Evolutionary conservation across 37 sponge, comb jelly and placozoan species (phyloP), one percentile per base, ranked within the genome.

Genomic region (Ianthella basta): DNA sequence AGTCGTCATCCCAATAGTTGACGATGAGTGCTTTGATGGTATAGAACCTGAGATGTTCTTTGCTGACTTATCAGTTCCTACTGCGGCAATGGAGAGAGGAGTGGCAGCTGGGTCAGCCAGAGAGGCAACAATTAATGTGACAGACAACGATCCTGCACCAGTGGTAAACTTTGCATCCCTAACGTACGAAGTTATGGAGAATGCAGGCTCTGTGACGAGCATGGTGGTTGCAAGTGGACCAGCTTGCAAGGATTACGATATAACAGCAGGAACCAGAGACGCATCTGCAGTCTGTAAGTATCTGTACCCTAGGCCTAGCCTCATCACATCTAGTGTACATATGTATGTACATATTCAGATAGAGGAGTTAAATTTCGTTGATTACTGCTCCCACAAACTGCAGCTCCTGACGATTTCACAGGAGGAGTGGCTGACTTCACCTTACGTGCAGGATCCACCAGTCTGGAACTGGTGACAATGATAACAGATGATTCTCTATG

Each of bases 71-170:
- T 30, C 29, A 29, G 14, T 16, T 20, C 66, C 66, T 20, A 16
- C 15, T 50, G 44, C 80, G 0, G 30, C 19, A 33, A 41, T 19
- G n/a, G 41, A 33, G 4, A 6, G 4, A 36, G 83, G 53, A n/a
- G 55, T 64, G 29, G 69, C 4, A 0, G 24, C 18, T 38, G 23
- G 39, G 24, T 5, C 8, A 18, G 64, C 39, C 36, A 32, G 55
- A 36, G 29, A 15, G 33, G 83, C 73, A 39, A 63, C 21, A 12
- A 55, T 87, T 41, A 44, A 0, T 0, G 82, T 87, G 6, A 24
- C n/a, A 19, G 83, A 82, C n/a, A 55, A 75, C 44, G 83, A 87
- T 21, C 55, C 83, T 87, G 50, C 38, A 77, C 16, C 64, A 16
- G 50, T 69, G 19, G 59, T 83, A 13, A 32, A 54, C 30, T 44